Conservation (phyloP, 35 echinoderm and acorn worm species). For the Apostichopus californicus region DNA sequence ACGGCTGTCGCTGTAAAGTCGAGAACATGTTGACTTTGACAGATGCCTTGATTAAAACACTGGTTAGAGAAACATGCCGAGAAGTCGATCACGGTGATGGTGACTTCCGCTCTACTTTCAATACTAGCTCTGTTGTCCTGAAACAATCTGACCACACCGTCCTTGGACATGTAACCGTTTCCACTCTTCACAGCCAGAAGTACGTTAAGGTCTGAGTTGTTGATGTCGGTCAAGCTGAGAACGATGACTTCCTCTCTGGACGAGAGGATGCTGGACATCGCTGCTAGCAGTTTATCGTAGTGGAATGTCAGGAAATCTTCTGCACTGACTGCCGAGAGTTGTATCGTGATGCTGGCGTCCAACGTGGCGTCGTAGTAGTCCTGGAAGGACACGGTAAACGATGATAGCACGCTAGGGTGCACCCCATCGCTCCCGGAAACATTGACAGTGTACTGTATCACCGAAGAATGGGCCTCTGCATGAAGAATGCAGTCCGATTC, state of each 20-base stretch:
- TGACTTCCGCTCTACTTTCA: slow-evolving; percentile 66
- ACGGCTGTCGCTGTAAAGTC: slow-evolving; percentile 42
- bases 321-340: slow-evolving; percentile 54
- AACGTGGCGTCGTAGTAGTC: slow-evolving; percentile 74
- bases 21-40: slow-evolving; percentile 56
- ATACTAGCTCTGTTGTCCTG: slow-evolving; percentile 71
- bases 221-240: slow-evolving; percentile 68
- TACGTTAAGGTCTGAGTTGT: slow-evolving; percentile 64
- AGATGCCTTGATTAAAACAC: slow-evolving; percentile 73
- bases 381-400: slow-evolving; percentile 73
- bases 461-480: slow-evolving; percentile 62
- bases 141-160: slow-evolving; percentile 63
- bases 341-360: slow-evolving; percentile 76
- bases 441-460: slow-evolving; percentile 57
- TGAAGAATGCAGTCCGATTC: slow-evolving; percentile 68
- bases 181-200: slow-evolving; percentile 73
- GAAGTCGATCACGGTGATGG: slow-evolving; percentile 74
- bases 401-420: slow-evolving; percentile 71
- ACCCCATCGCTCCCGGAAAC: slow-evolving; percentile 80
- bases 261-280: slow-evolving; percentile 64
- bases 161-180: slow-evolving; percentile 57
- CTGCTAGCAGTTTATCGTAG: slow-evolving; percentile 74
- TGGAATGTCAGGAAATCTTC: slow-evolving; percentile 61
- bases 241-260: slow-evolving; percentile 75
- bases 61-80: slow-evolving; percentile 71